Evolutionary conservation across 2,797 vertebrate genomes (phyloP), one percentile per base, ranked within the genome.

Genomic region (Tragopan temminckii): DNA sequence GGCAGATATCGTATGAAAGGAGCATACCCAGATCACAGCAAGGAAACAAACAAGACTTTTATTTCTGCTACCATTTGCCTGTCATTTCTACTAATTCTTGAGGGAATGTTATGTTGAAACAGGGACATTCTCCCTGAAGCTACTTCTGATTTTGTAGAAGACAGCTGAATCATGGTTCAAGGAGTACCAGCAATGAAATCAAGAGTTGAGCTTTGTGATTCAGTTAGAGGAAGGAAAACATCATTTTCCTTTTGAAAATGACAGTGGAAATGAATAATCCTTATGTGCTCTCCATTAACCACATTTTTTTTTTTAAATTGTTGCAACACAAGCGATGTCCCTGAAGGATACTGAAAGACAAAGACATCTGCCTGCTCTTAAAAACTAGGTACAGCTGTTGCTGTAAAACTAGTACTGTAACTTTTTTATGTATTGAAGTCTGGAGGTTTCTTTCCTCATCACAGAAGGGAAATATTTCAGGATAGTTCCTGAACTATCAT

Each of bases 371-470:
- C 19, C 45, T 82, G 38, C 24, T 83, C 29, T 75, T 83, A 63
- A 87, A 82, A 78, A 27, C 50, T 66, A 72, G 19, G 50, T 93
- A 62, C 68, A 93, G 79, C 62, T 92, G 62, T 71, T 94, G 62
- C 24, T 80, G 25, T 93, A 90, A 90, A 90, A 68, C 70, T 82
- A 92, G 58, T 69, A 48, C 35, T 38, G 58, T 50, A 45, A 52
- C 62, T 90, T 88, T 61, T 80, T 27, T 27, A 27, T 50, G 11
- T 50, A 27, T 5, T 15, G 8, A 94, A 78, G 50, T 71, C 78
- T 71, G n/a, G 57, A 94, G 61, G 68, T 90, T 94, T 80, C 42
- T 90, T 64, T 80, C 62, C 66, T 89, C 58, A 46, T 52, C 59
- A 90, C 53, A 77, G 20, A 53, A 48, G 27, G 42, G 42, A 18